Evolutionary conservation across 2,888 invertebrate genomes (phyloP).

Genomic region (Salticus scenicus): DNA sequence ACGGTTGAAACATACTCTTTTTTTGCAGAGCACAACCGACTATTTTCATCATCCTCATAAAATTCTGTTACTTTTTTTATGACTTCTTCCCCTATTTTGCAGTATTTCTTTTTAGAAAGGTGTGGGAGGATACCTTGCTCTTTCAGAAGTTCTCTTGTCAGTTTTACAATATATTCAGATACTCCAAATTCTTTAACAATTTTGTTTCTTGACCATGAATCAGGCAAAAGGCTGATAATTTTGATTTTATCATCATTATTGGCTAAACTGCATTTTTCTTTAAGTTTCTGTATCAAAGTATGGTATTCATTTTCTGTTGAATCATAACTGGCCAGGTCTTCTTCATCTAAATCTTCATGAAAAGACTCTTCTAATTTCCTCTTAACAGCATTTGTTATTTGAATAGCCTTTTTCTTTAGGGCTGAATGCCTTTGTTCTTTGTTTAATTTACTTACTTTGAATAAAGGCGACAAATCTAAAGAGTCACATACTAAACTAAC

Average conservation of each 20-base stretch:
- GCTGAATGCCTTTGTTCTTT: no score
- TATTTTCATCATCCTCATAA: no score
- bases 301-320: background rate
- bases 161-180: no score
- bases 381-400: no score
- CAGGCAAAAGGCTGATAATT: background rate
- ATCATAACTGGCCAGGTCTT: background rate
- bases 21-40: background rate
- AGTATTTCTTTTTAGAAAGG: no score
- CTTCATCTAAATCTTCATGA: background rate
- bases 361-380: background rate
- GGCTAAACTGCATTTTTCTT: background rate
- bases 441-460: no score
- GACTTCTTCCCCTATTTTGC: no score
- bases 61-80: no score
- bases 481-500: background rate
- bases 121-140: no score
- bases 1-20: background rate
- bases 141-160: no score
- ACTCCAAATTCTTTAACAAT: background rate
- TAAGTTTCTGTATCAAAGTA: no score
- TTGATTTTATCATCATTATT: background rate
- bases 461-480: background rate
- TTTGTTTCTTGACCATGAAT: background rate
- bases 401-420: no score